Evolutionary conservation across 2,888 invertebrate species (phyloP).

Genomic region (Mechanitis messenoides): DNA sequence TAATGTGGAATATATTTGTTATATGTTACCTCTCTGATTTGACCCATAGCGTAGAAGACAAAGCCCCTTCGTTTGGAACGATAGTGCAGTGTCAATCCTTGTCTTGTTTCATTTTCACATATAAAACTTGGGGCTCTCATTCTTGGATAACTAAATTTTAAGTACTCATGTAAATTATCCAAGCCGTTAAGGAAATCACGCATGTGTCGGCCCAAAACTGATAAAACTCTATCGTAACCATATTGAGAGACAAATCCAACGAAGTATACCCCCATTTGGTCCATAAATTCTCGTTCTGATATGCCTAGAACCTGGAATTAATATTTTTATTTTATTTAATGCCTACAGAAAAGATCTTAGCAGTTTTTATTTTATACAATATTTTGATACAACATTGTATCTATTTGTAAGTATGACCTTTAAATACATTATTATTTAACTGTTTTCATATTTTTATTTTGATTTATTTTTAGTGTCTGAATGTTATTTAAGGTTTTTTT

Average conservation of each 20-base stretch:
- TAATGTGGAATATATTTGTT: background rate
- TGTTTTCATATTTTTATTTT: background rate
- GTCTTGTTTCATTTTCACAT: slow-evolving; percentile 95
- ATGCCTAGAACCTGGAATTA: slow-evolving; percentile 85
- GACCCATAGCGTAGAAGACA: slow-evolving; percentile 97
- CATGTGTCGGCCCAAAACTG: slow-evolving; percentile 94
- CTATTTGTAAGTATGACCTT: background rate
- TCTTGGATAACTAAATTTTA: slow-evolving; percentile 95
- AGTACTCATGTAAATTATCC: slow-evolving; percentile 97
- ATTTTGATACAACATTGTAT: background rate
- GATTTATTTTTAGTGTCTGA: too few relatives aligned
- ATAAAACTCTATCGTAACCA: slow-evolving; percentile 93
- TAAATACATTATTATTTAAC: background rate
- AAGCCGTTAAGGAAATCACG: slow-evolving; percentile 96
- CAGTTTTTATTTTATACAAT: background rate
- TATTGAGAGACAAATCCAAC: slow-evolving; percentile 95
- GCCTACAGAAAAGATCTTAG: background rate
- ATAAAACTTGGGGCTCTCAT: slow-evolving; percentile 97
- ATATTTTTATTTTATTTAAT: background rate
- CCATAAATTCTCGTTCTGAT: slow-evolving; percentile 93
- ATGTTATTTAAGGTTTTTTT: too few relatives aligned
- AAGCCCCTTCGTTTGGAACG: slow-evolving; percentile 95
- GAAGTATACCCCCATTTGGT: slow-evolving; percentile 95
- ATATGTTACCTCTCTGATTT: slow-evolving; percentile 85
- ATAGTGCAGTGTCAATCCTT: slow-evolving; percentile 95